These are phyloP conservation scores for Adoxophyes honmai DNA, from an alignment of 1,140 invertebrate genomes.

Conservation along the genomic window DNA sequence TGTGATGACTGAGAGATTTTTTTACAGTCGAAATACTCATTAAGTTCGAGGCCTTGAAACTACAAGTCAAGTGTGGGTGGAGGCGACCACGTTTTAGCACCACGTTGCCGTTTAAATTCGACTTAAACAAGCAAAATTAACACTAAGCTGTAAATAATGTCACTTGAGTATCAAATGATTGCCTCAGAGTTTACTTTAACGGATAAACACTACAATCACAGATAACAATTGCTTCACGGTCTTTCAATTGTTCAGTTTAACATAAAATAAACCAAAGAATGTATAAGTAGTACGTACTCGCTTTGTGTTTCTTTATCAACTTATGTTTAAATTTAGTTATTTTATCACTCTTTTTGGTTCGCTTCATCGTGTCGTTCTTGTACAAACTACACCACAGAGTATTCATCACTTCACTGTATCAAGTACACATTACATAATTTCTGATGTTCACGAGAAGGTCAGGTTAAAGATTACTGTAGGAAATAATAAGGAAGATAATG, in stretches of 20 bases:
- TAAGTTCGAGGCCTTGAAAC: constrained; percentile 43
- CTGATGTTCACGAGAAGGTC: constrained; percentile 4
- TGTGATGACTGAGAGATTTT: not conserved
- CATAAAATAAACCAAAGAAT: constrained; percentile 10
- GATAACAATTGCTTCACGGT: not conserved
- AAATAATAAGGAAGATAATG: constrained; percentile 12
- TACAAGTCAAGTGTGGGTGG: constrained; percentile 38
- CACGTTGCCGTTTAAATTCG: constrained; percentile 23
- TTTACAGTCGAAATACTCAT: constrained; percentile 21
- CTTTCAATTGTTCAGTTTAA: constrained; percentile 12
- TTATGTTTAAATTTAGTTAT: constrained; percentile 62
- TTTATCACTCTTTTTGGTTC: constrained; percentile 53
- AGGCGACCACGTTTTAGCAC: constrained; percentile 40
- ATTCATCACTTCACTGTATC: constrained; percentile 27
- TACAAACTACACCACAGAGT: constrained; percentile 23
- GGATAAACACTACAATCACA: not conserved
- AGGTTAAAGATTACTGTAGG: constrained; percentile 12
- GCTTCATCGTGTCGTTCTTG: constrained; percentile 48
- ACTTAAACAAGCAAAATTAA: not conserved
- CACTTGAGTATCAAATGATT: constrained; percentile 1
- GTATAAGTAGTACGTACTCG: constrained; percentile 42
- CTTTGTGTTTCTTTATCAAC: constrained; percentile 58
- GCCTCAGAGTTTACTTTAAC: not conserved
- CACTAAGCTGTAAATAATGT: constrained; percentile 10
- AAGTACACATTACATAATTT: constrained; percentile 20